These are phyloP conservation scores for Trichomycterus rosablanca DNA, from an alignment of 2,113 vertebrate species.

Conservation along the genomic window DNA sequence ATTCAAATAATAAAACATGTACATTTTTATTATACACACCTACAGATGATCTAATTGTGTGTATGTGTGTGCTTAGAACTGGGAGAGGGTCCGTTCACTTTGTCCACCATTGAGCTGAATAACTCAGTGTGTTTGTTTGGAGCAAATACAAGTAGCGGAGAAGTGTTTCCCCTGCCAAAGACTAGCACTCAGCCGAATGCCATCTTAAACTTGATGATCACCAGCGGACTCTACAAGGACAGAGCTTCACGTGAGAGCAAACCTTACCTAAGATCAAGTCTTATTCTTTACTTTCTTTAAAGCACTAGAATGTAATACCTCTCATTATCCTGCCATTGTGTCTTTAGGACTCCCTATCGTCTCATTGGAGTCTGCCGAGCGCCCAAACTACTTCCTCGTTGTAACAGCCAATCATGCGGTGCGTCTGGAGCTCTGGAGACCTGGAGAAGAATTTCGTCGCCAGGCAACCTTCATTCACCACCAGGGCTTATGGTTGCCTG, in stretches of 20 bases:
- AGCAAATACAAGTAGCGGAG: conserved; percentile 80
- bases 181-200: conserved; percentile 55
- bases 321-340: no score
- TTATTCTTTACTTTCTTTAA: background rate
- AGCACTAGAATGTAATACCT: background rate
- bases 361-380: conserved; percentile 91
- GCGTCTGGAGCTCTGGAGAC: conserved; percentile 79
- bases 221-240: conserved; percentile 84
- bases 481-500: conserved; percentile 83
- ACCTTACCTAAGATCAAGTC: background rate
- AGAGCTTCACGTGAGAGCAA: conserved; percentile 79
- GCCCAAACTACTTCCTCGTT: conserved; percentile 90
- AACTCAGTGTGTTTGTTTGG: conserved; percentile 83
- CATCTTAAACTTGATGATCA: conserved; percentile 94
- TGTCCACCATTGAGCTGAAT: conserved; percentile 77
- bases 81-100: conserved; percentile 87
- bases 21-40: background rate
- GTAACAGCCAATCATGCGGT: conserved; percentile 67
- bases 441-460: conserved; percentile 70
- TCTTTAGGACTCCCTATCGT: conserved; percentile 79
- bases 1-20: no score
- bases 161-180: conserved; percentile 80
- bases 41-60: background rate
- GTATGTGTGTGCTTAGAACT: conserved; percentile 66
- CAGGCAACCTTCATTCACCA: conserved; percentile 89